Conservation (phyloP, 2,113 vertebrate genomes). For the Peromyscus californicus region DNA sequence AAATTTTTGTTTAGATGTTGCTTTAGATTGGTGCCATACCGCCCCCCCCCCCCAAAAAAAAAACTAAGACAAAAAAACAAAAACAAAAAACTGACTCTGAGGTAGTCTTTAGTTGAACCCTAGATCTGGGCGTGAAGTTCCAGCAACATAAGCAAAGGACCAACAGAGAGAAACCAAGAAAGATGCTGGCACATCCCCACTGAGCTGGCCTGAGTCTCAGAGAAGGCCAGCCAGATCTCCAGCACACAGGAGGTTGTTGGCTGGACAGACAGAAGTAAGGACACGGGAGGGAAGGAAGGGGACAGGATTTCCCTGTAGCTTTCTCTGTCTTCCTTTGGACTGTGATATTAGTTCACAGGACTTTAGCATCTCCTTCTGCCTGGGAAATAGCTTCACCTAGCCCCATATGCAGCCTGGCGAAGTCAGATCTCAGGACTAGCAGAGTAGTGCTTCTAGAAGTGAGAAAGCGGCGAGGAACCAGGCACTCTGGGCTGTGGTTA, state of each 20-base stretch:
- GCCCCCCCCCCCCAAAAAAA: not conserved
- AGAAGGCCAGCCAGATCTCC: not conserved
- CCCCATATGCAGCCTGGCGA: not conserved
- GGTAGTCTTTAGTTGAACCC: not conserved
- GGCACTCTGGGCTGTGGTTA: not conserved
- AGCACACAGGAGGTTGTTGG: not conserved
- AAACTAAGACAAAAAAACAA: not conserved
- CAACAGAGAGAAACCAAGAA: not conserved
- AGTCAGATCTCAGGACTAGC: not conserved
- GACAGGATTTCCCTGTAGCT: not conserved
- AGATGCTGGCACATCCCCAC: not conserved
- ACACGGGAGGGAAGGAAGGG: not conserved
- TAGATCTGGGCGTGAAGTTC: not conserved
- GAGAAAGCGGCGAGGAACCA: not conserved
- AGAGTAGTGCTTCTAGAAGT: not conserved
- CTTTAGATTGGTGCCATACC: not conserved
- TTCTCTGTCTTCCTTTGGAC: not conserved
- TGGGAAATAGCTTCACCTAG: not conserved
- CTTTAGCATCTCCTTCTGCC: not conserved
- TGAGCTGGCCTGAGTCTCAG: not conserved
- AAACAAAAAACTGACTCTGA: not conserved
- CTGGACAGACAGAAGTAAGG: not conserved
- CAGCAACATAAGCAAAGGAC: no score
- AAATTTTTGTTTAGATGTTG: constrained; percentile 11
- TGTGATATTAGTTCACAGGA: not conserved